Conservation (phyloP, 2,888 invertebrate genomes). For the Bruchidius siliquastri region DNA sequence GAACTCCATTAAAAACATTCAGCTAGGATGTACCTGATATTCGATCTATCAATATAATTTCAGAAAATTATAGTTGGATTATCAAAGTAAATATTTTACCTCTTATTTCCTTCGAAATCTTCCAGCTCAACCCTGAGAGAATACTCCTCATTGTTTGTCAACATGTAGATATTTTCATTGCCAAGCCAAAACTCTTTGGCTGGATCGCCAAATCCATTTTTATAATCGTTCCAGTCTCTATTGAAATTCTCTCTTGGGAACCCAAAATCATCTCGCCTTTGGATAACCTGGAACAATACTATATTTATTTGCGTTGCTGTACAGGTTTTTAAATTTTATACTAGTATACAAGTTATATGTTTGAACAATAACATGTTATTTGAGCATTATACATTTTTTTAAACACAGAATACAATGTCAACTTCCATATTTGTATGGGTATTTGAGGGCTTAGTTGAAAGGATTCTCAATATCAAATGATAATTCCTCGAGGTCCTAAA, state of each 20-base stretch:
- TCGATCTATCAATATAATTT: no score
- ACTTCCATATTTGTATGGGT: no score
- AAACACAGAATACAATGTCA: no score
- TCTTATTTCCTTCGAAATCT: conserved; percentile 88
- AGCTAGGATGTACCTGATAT: no score
- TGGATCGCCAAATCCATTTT: conserved; percentile 88
- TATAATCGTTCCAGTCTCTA: conserved; percentile 88
- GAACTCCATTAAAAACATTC: no score
- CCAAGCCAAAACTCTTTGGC: conserved; percentile 89
- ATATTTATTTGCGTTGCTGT: neutral
- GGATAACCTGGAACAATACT: conserved; percentile 67
- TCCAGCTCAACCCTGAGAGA: conserved; percentile 81
- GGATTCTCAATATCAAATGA: no score
- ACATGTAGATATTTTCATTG: conserved; percentile 89
- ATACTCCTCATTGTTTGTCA: conserved; percentile 88
- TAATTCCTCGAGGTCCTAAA: no score
- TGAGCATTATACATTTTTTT: no score
- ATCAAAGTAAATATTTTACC: conserved; percentile 51
- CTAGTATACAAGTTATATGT: no score
- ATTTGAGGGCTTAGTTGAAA: no score
- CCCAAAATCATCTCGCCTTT: conserved; percentile 82
- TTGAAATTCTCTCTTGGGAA: conserved; percentile 87
- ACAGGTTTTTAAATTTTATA: neutral
- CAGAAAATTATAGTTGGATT: neutral
- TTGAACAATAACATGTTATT: no score